Evolutionary conservation across 2,113 vertebrate genomes (phyloP).

Genomic region (Sander lucioperca): DNA sequence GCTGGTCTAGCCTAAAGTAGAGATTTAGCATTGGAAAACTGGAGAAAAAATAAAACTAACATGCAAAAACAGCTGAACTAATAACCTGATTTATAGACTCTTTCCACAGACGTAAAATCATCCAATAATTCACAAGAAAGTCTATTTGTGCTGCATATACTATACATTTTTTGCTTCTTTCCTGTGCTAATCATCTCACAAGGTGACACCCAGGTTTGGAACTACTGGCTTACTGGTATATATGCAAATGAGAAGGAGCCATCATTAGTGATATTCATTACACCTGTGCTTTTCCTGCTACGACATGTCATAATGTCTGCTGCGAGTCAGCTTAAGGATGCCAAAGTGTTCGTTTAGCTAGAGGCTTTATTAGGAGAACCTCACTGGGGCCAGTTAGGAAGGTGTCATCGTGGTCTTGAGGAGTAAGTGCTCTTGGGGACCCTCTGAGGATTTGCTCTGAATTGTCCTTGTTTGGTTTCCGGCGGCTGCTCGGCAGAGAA

Average conservation of each 20-base stretch:
- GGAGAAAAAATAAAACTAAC: background rate
- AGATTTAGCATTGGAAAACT: background rate
- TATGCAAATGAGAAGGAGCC: background rate
- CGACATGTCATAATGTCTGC: background rate
- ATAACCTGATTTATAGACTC: background rate
- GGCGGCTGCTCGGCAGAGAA: slow-evolving; percentile 17
- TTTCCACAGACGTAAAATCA: too few relatives aligned
- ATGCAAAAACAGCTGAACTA: background rate
- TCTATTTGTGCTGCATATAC: too few relatives aligned
- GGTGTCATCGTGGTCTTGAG: slow-evolving; percentile 66
- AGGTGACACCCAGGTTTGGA: too few relatives aligned
- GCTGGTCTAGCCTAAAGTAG: background rate
- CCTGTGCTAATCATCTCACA: too few relatives aligned
- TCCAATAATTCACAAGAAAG: too few relatives aligned
- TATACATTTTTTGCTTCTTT: too few relatives aligned
- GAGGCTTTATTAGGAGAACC: slow-evolving; percentile 58
- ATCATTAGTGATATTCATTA: background rate
- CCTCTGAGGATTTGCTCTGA: slow-evolving; percentile 71
- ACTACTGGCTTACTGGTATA: background rate
- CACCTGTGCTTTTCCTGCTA: background rate
- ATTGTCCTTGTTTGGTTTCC: slow-evolving; percentile 53
- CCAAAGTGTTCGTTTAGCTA: background rate
- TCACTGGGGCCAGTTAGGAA: slow-evolving; percentile 65
- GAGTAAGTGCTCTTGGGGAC: slow-evolving; percentile 62
- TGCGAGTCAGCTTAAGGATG: background rate